Percentiles rank a stretch among this genome's conserved stretches.
phyloP scores from a whole-genome alignment of 2,888 invertebrate genomes.

The Scaptomyza polygonia region DNA sequence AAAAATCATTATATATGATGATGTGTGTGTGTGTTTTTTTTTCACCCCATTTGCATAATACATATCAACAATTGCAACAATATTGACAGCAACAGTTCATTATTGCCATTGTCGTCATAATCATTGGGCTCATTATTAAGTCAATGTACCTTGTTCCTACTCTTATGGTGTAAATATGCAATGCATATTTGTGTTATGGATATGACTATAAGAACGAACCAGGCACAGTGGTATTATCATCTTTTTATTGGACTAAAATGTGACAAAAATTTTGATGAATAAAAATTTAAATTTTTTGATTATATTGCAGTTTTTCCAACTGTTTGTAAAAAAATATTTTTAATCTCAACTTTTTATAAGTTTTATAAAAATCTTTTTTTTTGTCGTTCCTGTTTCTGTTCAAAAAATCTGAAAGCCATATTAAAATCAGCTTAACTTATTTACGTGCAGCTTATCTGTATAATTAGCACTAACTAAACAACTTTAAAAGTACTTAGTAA shows the following conservation, averaged over 20 bases:
- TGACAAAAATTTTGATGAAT: too few species aligned
- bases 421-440: neutral
- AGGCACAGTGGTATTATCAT: constrained; percentile 20
- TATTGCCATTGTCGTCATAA: constrained; percentile 25
- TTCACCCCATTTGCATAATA: constrained; percentile 54
- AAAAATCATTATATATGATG: constrained; percentile 4
- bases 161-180: neutral
- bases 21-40: neutral
- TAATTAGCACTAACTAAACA: neutral
- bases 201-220: constrained; percentile 4
- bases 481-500: neutral
- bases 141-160: constrained; percentile 35
- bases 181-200: neutral
- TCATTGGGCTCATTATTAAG: constrained; percentile 35
- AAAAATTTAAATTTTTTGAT: too few species aligned
- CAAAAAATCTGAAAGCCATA: too few species aligned
- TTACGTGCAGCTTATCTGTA: neutral
- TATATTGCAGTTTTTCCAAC: too few species aligned
- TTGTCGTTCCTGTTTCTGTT: neutral
- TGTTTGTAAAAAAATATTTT: too few species aligned
- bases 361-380: neutral
- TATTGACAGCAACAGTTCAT: constrained; percentile 21
- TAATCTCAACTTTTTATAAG: too few species aligned
- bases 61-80: constrained; percentile 18
- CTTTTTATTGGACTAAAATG: neutral